phyloP scores from a whole-genome alignment of 2,797 vertebrate species.

The Arctocebus calabarensis region DNA sequence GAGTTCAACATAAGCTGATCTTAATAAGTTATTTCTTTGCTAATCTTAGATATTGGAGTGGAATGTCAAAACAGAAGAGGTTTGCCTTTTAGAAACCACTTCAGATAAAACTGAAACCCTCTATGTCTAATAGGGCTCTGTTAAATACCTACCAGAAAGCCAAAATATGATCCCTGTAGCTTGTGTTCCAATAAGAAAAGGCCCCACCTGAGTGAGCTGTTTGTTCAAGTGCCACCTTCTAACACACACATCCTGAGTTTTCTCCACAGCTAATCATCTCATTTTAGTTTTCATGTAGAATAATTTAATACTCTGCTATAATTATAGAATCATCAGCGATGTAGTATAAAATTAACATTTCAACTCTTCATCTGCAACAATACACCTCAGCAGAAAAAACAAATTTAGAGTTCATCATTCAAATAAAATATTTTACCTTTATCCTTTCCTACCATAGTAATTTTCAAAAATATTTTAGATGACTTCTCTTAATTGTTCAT shows the following conservation, averaged over 20 bases:
- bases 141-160: not conserved
- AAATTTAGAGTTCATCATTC: not conserved
- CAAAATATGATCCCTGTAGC: not conserved
- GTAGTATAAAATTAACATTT: conserved; percentile 24
- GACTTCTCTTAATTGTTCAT: not conserved
- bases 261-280: not conserved
- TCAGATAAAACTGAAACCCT: not conserved
- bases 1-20: not conserved
- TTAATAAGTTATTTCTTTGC: conserved; percentile 39
- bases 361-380: not conserved
- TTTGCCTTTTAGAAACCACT: not conserved
- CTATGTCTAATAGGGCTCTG: not conserved
- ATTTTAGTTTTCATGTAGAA: not conserved
- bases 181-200: not conserved
- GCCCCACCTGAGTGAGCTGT: not conserved
- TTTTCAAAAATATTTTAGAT: not conserved
- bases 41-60: conserved; percentile 36
- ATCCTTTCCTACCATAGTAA: not conserved
- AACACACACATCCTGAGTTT: not conserved
- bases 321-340: not conserved
- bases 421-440: conserved; percentile 18
- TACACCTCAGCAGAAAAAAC: not conserved
- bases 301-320: not conserved
- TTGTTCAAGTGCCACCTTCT: not conserved
- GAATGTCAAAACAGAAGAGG: conserved; percentile 25